Base-by-base conservation (phyloP, 2,797 vertebrate species). In the Meriones psammophilus region DNA sequence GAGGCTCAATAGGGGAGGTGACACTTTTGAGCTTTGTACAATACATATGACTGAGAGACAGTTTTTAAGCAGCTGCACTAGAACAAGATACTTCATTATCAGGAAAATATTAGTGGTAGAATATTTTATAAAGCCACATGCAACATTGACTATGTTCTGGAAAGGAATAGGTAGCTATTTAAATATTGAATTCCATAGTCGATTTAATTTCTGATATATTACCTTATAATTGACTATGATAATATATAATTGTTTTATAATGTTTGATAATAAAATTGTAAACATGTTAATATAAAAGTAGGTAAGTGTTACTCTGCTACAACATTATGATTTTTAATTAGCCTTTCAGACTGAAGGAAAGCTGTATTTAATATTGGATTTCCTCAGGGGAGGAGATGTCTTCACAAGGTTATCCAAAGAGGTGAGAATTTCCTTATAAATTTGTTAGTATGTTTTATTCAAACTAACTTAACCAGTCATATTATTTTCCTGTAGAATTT, bases 301-400 rank as follows among this genome's bases (percentile, higher is more conserved):
- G 66, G 18, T 95, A 94, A 95, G 95, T 20, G 80, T 89, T 94
- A 30, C 87, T 81, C 4, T 94, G 10, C 92, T 91, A 87, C 33
- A 94, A 60, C 36, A 64, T 91, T 96, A 33, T 97, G 36, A 56
- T 96, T 94, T 84, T 87, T 79, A 83, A 97, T 94, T 97, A 99
- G 99, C 99, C 98, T 99, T 99, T 99, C 99, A 99, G 98, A 99
- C 99, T 96, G 99, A 99, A 99, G 99, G 99, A 98, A 99, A 99
- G 98, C 99, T 99, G 96, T 99, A 99, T 99, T 99, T 99, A 99
- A 99, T 99, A 99, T 96, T 99, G 99, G 99, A 99, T 99, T 99
- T 99, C 99, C 99, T 99, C 99, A 99, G 99, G 99, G 99, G 99
- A 99, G 99, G 99, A 98, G 99, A 99, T 99, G 99, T 99, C 97